Evolutionary conservation across 2,797 vertebrate genomes (phyloP).

Genomic region (Ctenopoma kingsleyae): DNA sequence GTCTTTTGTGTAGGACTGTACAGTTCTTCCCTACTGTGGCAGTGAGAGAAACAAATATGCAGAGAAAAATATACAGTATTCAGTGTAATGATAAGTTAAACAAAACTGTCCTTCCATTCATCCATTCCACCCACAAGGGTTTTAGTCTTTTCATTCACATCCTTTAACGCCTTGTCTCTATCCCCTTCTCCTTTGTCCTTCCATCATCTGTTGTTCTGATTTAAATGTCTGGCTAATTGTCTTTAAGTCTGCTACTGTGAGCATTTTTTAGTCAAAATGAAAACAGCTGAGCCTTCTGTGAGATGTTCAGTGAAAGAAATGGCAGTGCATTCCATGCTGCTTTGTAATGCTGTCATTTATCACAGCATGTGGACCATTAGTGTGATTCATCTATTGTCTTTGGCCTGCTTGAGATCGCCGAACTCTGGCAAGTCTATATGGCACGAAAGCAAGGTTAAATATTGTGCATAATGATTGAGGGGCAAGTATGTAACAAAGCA

Average conservation of each 20-base stretch:
- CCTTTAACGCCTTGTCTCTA: neutral
- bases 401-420: slow-evolving; percentile 58
- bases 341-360: slow-evolving; percentile 77
- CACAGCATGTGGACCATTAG: slow-evolving; percentile 70
- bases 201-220: slow-evolving; percentile 32
- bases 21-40: neutral
- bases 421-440: slow-evolving; percentile 52
- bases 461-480: slow-evolving; percentile 42
- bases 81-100: slow-evolving; percentile 1
- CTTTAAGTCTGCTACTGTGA: slow-evolving; percentile 44
- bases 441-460: slow-evolving; percentile 45
- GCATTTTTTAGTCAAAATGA: slow-evolving; percentile 27
- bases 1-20: neutral
- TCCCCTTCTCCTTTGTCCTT: slow-evolving; percentile 4
- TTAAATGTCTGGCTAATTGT: slow-evolving; percentile 50
- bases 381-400: slow-evolving; percentile 77
- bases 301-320: slow-evolving; percentile 52
- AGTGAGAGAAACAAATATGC: neutral
- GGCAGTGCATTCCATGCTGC: slow-evolving; percentile 59
- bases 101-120: slow-evolving; percentile 1
- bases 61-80: slow-evolving; percentile 3
- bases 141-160: slow-evolving; percentile 21
- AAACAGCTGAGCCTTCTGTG: slow-evolving; percentile 42
- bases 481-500: slow-evolving; percentile 34
- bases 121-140: slow-evolving; percentile 20